Evolutionary conservation across 2,797 vertebrate species (phyloP).

Genomic region (Octomys mimax): DNA sequence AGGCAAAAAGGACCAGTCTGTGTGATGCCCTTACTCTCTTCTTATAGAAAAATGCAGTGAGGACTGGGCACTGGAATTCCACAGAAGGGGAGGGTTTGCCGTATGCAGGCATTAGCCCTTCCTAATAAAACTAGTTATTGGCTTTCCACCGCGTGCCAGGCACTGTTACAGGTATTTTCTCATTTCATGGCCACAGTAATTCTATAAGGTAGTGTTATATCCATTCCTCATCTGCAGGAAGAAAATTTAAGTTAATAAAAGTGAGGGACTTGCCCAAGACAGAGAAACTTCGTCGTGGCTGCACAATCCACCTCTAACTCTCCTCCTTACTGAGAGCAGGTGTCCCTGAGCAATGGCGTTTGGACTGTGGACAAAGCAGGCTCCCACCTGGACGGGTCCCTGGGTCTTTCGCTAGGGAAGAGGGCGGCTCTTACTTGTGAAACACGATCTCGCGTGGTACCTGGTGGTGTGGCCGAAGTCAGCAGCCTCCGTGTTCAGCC

Average conservation of each 20-base stretch:
- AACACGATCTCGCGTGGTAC: neutral
- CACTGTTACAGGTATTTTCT: neutral
- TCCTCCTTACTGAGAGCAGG: neutral
- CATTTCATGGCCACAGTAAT: neutral
- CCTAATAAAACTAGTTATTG: neutral
- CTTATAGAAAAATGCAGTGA: too few species aligned
- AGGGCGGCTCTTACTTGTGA: neutral
- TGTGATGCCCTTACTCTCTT: too few species aligned
- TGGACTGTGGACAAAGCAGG: neutral
- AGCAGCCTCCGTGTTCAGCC: neutral
- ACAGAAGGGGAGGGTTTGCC: too few species aligned
- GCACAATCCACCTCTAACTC: neutral
- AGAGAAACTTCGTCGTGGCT: neutral
- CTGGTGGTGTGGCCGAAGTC: neutral
- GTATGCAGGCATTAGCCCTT: neutral
- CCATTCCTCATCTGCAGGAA: neutral
- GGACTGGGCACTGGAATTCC: too few species aligned
- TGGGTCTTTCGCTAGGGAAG: neutral
- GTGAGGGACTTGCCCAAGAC: neutral
- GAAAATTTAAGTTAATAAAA: neutral
- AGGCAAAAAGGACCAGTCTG: too few species aligned
- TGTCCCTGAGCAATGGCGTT: neutral
- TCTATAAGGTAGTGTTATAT: neutral
- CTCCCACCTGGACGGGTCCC: neutral
- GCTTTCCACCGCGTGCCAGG: neutral